Evolutionary conservation across 2,113 vertebrate species (phyloP), one percentile per base, ranked within the genome.

Genomic region (Solea senegalensis): DNA sequence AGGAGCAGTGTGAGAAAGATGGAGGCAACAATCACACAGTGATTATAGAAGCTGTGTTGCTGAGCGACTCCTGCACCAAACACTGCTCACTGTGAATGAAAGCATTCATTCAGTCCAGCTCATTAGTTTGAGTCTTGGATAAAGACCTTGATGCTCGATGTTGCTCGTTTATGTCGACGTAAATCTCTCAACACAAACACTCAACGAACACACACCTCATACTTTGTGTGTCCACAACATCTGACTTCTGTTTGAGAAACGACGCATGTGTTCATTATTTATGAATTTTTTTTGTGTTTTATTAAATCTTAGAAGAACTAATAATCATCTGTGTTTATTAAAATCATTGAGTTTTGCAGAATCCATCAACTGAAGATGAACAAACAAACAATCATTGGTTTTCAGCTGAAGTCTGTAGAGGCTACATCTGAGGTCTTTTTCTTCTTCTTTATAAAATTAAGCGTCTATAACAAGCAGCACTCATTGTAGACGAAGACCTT

Each of bases 61-160:
- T 86, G 85, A 86, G 83, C 83, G 73, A 89, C 77, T 90, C 81
- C 74, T 84, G 80, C 77, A 88, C 58, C 58, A 76, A 88, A 84
- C 76, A 73, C 85, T 87, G 86, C 63, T 69, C 76, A 83, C 80
- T 53, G 70, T 83, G 89, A 88, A 88, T 90, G 84, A 92, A 92
- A 89, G 88, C 78, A 68, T 74, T 81, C 80, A 84, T 83, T 89
- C 80, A 81, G 78, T 70, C 64, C 72, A 80, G 82, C 83, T 91
- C 87, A 91, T 93, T 93, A 91, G 85, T 84, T 81, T 60, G 73
- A 86, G 72, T 71, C 69, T 80, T 68, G 80, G 81, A 77, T 80
- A 50, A 34, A 34, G 34, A 6, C 3, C 34, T 34, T 34, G 34
- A 34, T 34, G 34, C 34, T 34, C 34, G 34, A 34, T 78, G 66